Conservation (phyloP, 2,888 invertebrate species). For the Venusia cambrica region DNA sequence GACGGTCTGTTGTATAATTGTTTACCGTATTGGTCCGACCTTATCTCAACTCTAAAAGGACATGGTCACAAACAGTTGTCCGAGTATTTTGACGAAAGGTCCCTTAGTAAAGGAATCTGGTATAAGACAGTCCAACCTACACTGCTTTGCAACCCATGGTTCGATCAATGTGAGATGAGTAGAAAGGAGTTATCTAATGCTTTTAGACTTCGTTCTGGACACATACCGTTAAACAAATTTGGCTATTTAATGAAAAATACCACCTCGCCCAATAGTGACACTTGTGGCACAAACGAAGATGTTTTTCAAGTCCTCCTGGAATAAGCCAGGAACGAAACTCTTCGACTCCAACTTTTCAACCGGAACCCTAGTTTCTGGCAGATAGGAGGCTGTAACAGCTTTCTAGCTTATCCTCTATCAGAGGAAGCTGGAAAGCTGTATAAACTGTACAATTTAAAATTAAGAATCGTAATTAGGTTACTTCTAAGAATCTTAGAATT, state of each 20-base stretch:
- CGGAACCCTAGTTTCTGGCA: no score
- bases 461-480: no score
- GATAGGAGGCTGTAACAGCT: no score
- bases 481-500: no score
- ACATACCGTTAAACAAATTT: slow-evolving; percentile 4
- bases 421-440: no score
- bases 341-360: no score
- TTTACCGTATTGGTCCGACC: neutral
- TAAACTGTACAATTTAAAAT: no score
- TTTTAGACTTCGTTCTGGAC: slow-evolving; percentile 5
- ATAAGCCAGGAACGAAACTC: no score
- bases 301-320: slow-evolving; percentile 2
- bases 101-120: slow-evolving; percentile 3
- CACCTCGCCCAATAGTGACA: slow-evolving; percentile 1
- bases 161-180: slow-evolving; percentile 3
- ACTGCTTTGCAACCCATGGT: neutral
- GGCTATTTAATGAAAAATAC: slow-evolving; percentile 5
- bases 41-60: neutral
- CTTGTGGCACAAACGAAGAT: neutral
- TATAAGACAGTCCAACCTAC: slow-evolving; percentile 8
- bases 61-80: neutral
- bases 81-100: slow-evolving; percentile 6
- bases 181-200: neutral
- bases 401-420: no score
- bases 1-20: slow-evolving; percentile 1